A percentile compares a stretch with the other conserved stretches of the same genome.
Conservation (phyloP, 2,113 vertebrate species). For the Marcusenius ussheri region DNA sequence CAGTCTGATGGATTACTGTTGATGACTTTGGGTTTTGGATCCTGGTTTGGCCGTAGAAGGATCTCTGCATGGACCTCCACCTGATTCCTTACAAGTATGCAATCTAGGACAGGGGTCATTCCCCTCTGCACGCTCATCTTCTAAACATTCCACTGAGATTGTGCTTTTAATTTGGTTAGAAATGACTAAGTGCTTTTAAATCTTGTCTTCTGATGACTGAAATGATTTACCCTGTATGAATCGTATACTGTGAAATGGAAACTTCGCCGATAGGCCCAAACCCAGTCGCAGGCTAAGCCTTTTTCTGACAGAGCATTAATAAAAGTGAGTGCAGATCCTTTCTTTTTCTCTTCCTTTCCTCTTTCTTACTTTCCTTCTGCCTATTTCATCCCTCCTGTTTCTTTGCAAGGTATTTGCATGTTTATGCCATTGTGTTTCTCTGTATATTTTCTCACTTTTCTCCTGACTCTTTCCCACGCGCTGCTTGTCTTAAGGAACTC, state of each 20-base stretch:
- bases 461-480: neutral
- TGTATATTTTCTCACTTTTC: neutral
- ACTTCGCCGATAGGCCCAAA: conserved; percentile 36
- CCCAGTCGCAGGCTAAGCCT: conserved; percentile 28
- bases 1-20: neutral
- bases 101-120: neutral
- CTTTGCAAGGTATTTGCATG: neutral
- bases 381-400: neutral
- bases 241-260: conserved; percentile 24
- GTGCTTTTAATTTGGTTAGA: neutral
- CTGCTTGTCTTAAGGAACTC: neutral
- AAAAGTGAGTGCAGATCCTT: conserved; percentile 21
- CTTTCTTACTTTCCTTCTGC: neutral
- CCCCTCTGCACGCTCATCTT: neutral
- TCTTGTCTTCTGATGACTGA: neutral
- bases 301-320: conserved; percentile 34
- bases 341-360: conserved; percentile 26
- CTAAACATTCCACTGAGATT: neutral
- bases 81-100: neutral
- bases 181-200: neutral
- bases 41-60: neutral
- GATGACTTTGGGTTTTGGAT: neutral
- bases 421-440: neutral
- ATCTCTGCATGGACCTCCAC: neutral
- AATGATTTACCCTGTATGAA: neutral